Evolutionary conservation across 2,888 invertebrate species (phyloP), one percentile per base, ranked within the genome.

Genomic region (Caenorhabditis japonica): DNA sequence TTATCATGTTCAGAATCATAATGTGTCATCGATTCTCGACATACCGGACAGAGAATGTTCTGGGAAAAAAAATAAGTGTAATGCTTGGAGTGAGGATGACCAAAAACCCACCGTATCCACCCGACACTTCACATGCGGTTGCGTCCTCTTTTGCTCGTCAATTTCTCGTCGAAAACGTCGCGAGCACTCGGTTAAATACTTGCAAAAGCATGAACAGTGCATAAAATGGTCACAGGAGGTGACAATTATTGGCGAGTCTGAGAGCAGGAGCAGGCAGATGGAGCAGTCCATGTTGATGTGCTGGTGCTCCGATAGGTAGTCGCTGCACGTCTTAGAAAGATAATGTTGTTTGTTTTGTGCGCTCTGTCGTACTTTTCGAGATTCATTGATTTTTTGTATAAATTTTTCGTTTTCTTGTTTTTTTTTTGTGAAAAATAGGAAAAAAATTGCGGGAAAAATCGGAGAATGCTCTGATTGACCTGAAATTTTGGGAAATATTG

Each of bases 191-290:
- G 23, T 39, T 7, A 71, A 38, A 51, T 66, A 66, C 5, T 52
- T 30, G 17, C 36, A 33, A 36, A 66, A 72, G 33, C 72, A 72
- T 2, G 25, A 13, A n/a, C 38, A 46, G 30, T 72, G 72, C 47
- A 72, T 56, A 25, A 60, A 66, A 39, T 72, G 72, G 23, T 72
- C 66, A 30, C 72, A 72, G 3, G 41, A 8, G n/a, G 72, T 72
- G 2, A 66, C 72, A 15, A 41, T 36, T 12, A 72, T 66, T 23
- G 72, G 44, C 0, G 30, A 44, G 2, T 41, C 27, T 2, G 46
- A 49, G 7, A 72, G 59, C 7, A 27, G 36, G 0, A 33, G 25
- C 12, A 72, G 47, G 23, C 72, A 72, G 21, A 66, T 60, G 13
- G 66, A 66, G n/a, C 72, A 72, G 23, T 60, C 60, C 39, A 72